Percentiles rank a stretch among this genome's conserved stretches.
Evolutionary conservation across 2,888 invertebrate genomes (phyloP).

Genomic region (Drosophila kanekoi): DNA sequence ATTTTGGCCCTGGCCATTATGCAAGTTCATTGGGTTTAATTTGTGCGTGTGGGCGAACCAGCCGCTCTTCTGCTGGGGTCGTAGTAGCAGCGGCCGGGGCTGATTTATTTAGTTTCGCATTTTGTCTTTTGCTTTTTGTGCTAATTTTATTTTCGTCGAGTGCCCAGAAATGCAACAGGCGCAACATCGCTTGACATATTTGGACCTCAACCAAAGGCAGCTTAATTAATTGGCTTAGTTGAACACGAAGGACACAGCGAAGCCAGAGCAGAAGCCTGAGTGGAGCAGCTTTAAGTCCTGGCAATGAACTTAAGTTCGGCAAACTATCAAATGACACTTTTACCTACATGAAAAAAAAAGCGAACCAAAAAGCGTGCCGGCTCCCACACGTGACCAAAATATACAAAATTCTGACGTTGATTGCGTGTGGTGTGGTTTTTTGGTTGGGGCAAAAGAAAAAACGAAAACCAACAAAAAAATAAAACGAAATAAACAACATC

Average conservation of each 20-base stretch:
- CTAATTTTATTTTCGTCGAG: slow-evolving; percentile 51
- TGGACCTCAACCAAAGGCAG: slow-evolving; percentile 58
- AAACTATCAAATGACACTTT: slow-evolving; percentile 75
- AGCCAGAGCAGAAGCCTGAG: background rate
- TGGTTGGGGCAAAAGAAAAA: slow-evolving; percentile 29
- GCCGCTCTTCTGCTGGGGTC: background rate
- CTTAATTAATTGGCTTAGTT: slow-evolving; percentile 76
- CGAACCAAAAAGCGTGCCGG: slow-evolving; percentile 23
- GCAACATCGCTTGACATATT: slow-evolving; percentile 74
- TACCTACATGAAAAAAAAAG: slow-evolving; percentile 44
- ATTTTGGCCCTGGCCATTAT: slow-evolving; percentile 65
- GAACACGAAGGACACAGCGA: slow-evolving; percentile 51
- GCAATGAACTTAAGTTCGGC: slow-evolving; percentile 46
- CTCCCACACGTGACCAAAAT: slow-evolving; percentile 72
- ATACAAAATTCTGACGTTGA: slow-evolving; percentile 72
- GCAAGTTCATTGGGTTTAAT: slow-evolving; percentile 80
- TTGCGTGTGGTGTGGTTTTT: slow-evolving; percentile 67
- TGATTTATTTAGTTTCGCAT: slow-evolving; percentile 75
- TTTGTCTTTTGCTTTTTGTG: slow-evolving; percentile 63
- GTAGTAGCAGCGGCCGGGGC: slow-evolving; percentile 9
- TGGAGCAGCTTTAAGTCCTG: slow-evolving; percentile 55
- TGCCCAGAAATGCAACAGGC: slow-evolving; percentile 70
- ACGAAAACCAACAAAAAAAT: slow-evolving; percentile 2
- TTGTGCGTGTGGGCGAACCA: slow-evolving; percentile 56
- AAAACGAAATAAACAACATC: slow-evolving; percentile 31